These are phyloP conservation scores for Etheostoma cragini DNA, from an alignment of 2,113 vertebrate species.

Conservation along the genomic window DNA sequence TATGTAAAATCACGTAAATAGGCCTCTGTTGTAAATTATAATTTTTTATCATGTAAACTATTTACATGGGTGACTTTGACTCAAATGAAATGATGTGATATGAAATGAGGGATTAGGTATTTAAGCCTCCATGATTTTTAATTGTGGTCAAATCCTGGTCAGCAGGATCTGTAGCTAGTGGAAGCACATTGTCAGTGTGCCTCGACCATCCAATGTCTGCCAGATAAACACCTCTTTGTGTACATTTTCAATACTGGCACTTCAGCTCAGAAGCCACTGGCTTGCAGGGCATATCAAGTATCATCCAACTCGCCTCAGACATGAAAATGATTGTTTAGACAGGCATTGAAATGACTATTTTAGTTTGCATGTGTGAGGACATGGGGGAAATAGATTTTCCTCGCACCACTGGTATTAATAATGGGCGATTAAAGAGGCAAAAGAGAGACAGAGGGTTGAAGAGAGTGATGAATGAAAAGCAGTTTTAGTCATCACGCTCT, in stretches of 20 bases:
- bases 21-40: too few species aligned
- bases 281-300: conserved; percentile 12
- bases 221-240: conserved; percentile 38
- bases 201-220: background rate
- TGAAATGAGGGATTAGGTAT: background rate
- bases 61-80: background rate
- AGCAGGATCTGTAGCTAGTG: background rate
- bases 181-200: background rate
- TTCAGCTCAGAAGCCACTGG: conserved; percentile 13
- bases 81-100: background rate
- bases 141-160: background rate
- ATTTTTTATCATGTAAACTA: background rate
- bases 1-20: too few species aligned
- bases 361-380: conserved; percentile 52
- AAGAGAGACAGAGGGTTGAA: conserved; percentile 47
- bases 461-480: conserved; percentile 67
- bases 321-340: conserved; percentile 47
- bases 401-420: conserved; percentile 69
- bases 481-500: conserved; percentile 79
- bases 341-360: conserved; percentile 62
- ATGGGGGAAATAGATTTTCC: conserved; percentile 70
- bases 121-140: background rate
- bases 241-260: conserved; percentile 12
- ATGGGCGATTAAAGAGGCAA: conserved; percentile 55
- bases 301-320: conserved; percentile 43